Evolutionary conservation across 2,888 invertebrate genomes (phyloP).

Genomic region (Caenorhabditis drosophilae): DNA sequence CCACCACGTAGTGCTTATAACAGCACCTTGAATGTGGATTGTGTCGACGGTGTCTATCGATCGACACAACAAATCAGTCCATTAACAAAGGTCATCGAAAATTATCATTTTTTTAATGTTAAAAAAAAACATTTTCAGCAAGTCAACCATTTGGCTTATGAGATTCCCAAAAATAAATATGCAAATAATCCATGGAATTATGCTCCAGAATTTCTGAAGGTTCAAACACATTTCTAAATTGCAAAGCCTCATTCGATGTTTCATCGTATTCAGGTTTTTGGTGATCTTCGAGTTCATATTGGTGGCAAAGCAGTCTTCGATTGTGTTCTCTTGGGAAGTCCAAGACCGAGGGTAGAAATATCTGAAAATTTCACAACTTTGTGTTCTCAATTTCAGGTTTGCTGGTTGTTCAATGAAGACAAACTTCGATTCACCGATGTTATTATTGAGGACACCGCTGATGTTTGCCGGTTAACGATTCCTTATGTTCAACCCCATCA

Average conservation of each 20-base stretch:
- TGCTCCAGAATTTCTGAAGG: constrained; percentile 67
- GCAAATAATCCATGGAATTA: constrained; percentile 67
- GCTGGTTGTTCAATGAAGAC: constrained; percentile 68
- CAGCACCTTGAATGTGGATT: constrained; percentile 46
- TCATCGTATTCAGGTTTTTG: constrained; percentile 53
- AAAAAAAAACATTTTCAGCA: constrained; percentile 57
- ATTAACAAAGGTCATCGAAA: constrained; percentile 56
- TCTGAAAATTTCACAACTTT: too few relatives aligned
- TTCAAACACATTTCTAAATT: constrained; percentile 10
- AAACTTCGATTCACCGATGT: constrained; percentile 65
- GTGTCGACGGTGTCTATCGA: constrained; percentile 50
- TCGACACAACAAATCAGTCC: constrained; percentile 58
- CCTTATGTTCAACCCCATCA: constrained; percentile 66
- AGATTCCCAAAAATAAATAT: constrained; percentile 68
- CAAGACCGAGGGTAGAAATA: constrained; percentile 62
- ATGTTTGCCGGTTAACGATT: constrained; percentile 67
- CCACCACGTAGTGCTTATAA: constrained; percentile 46
- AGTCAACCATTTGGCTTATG: constrained; percentile 68
- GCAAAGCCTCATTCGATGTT: neutral
- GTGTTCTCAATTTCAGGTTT: constrained; percentile 51
- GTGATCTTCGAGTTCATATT: constrained; percentile 60
- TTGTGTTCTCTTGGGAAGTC: constrained; percentile 66
- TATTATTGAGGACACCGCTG: constrained; percentile 61
- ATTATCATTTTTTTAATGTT: neutral
- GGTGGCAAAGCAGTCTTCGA: constrained; percentile 67